phyloP scores from a whole-genome alignment of 2,113 vertebrate genomes.

The Ranitomeya variabilis region DNA sequence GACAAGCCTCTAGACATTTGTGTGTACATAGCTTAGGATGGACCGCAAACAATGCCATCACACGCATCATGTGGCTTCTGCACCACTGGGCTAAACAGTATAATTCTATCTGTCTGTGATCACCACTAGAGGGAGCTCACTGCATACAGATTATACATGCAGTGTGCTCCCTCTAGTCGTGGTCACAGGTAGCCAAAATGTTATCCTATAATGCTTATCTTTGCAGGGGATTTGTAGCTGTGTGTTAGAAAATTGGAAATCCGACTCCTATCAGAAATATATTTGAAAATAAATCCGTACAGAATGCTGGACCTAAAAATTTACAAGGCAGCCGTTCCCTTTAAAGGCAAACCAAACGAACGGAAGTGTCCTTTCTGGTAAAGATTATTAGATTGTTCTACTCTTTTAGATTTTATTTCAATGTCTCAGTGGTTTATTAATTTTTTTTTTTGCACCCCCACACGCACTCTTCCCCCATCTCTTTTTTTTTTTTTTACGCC shows the following conservation, averaged over 20 bases:
- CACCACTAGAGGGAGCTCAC: no score
- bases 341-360: not conserved
- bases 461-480: not conserved
- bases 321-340: not conserved
- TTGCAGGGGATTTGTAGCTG: not conserved
- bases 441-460: not conserved
- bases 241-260: not conserved
- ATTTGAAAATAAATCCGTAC: not conserved
- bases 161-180: no score
- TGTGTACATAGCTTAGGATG: no score
- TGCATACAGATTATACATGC: no score
- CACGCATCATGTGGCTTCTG: no score
- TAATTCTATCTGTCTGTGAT: no score
- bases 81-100: no score
- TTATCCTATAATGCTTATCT: no score
- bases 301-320: not conserved
- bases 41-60: no score
- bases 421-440: not conserved
- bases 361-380: not conserved
- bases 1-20: no score
- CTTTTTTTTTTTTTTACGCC: constrained; percentile 26
- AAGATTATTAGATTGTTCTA: not conserved
- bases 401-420: not conserved
- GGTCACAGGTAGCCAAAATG: no score
- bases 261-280: not conserved